These are phyloP conservation scores for Onychomys torridus DNA, from an alignment of 2,797 vertebrate genomes.

Conservation along the genomic window DNA sequence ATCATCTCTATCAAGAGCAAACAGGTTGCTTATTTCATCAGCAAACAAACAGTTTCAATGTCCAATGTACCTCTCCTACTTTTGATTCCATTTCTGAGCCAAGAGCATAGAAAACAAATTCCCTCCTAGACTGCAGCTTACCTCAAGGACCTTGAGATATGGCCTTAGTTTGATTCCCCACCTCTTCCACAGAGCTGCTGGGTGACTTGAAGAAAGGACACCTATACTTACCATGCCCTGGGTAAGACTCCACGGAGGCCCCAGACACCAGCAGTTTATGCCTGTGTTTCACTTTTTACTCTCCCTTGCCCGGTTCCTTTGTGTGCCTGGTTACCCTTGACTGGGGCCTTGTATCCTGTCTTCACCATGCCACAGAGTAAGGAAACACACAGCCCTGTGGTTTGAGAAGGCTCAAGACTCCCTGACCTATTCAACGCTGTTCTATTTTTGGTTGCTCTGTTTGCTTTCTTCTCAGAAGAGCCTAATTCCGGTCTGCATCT, in stretches of 20 bases:
- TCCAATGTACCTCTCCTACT: not conserved
- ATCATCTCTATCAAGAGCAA: not conserved
- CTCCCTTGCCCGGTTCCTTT: not conserved
- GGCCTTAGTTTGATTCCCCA: not conserved
- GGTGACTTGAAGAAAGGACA: not conserved
- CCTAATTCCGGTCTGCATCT: conserved; percentile 64
- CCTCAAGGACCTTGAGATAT: not conserved
- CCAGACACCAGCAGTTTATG: no score
- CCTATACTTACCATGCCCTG: not conserved
- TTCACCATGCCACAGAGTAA: not conserved
- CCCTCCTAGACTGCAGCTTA: not conserved
- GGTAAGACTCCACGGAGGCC: not conserved
- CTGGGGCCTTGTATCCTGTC: not conserved
- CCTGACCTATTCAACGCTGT: conserved; percentile 10
- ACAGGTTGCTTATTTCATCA: not conserved
- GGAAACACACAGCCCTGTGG: conserved; percentile 45
- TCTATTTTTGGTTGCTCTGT: conserved; percentile 73
- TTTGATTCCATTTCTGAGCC: conserved; percentile 13
- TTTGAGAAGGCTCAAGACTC: conserved; percentile 59
- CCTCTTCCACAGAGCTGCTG: not conserved
- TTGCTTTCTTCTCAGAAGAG: conserved; percentile 76
- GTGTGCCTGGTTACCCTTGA: not conserved
- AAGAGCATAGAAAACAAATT: not conserved
- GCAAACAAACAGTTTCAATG: not conserved
- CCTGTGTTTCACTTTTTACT: not conserved